These are phyloP conservation scores for Piezodorus guildinii DNA, from an alignment of 1,140 invertebrate genomes.

Conservation along the genomic window DNA sequence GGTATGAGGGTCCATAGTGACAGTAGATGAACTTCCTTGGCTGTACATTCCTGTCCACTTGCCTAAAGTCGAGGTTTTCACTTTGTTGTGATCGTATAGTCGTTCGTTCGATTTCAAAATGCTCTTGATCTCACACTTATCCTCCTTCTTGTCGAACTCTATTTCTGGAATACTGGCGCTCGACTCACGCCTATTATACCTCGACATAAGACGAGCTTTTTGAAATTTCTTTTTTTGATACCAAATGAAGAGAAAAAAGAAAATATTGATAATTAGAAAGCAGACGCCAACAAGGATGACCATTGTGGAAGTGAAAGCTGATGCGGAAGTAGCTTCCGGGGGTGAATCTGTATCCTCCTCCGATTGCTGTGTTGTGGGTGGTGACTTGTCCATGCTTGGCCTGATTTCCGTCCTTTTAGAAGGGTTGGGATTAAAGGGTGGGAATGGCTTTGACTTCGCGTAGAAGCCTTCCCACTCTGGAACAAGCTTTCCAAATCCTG, in stretches of 20 bases:
- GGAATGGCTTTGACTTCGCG: no score
- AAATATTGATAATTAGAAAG: slow-evolving; percentile 72
- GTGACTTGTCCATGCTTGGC: slow-evolving; percentile 1
- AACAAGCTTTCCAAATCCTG: no score
- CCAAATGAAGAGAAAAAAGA: slow-evolving; percentile 62
- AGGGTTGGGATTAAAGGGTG: no score
- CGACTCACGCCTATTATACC: slow-evolving; percentile 35
- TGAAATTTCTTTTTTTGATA: slow-evolving; percentile 53
- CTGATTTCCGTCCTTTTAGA: background rate
- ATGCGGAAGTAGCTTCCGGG: background rate
- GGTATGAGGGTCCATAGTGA: slow-evolving; percentile 59
- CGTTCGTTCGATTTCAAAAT: slow-evolving; percentile 43
- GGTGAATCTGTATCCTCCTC: slow-evolving; percentile 11
- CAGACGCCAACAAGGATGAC: slow-evolving; percentile 63
- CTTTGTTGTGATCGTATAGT: slow-evolving; percentile 43
- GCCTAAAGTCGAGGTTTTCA: slow-evolving; percentile 34
- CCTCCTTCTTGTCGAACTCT: slow-evolving; percentile 25
- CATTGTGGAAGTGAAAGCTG: slow-evolving; percentile 45
- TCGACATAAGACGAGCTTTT: slow-evolving; percentile 34
- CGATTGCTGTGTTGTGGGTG: slow-evolving; percentile 9
- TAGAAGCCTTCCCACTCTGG: no score
- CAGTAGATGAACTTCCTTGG: slow-evolving; percentile 60
- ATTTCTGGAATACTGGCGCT: slow-evolving; percentile 24
- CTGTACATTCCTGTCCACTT: slow-evolving; percentile 52
- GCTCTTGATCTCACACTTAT: slow-evolving; percentile 37